Conservation (phyloP, 2,113 vertebrate species). For the Festucalex cinctus region DNA sequence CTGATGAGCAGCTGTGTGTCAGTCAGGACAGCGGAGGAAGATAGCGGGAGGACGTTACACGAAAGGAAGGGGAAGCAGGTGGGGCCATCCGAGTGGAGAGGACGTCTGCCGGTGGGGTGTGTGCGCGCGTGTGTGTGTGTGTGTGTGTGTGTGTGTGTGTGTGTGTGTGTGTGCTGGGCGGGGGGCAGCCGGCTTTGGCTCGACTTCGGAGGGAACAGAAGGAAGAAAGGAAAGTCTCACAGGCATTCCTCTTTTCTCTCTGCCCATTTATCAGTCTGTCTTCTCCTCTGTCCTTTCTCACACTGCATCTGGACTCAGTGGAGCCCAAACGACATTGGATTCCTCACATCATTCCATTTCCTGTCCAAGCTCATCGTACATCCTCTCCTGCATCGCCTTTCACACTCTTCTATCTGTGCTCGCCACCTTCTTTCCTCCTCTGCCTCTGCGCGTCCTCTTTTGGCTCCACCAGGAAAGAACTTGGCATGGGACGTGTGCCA, state of each 20-base stretch:
- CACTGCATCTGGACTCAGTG: constrained; percentile 57
- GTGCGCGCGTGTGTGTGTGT: neutral
- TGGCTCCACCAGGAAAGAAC: constrained; percentile 36
- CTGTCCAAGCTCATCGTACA: constrained; percentile 44
- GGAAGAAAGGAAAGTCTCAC: constrained; percentile 56
- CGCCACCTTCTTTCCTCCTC: constrained; percentile 45
- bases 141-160: neutral
- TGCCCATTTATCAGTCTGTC: constrained; percentile 54
- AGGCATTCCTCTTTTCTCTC: constrained; percentile 46
- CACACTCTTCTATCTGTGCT: constrained; percentile 41
- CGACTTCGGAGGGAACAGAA: constrained; percentile 42
- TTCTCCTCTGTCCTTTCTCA: constrained; percentile 42
- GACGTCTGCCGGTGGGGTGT: constrained; percentile 41
- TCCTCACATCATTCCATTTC: constrained; percentile 32
- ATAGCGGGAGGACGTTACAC: constrained; percentile 28
- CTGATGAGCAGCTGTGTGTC: constrained; percentile 58
- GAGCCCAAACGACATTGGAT: constrained; percentile 24
- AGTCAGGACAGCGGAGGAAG: constrained; percentile 46
- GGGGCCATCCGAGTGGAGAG: constrained; percentile 50
- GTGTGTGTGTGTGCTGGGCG: no score
- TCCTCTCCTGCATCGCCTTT: constrained; percentile 15
- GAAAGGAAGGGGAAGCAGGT: constrained; percentile 52
- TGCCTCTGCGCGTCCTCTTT: constrained; percentile 40
- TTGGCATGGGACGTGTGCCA: constrained; percentile 52
- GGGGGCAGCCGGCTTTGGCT: constrained; percentile 52